phyloP scores from a whole-genome alignment of 2,797 vertebrate species.

The Lindbergichthys nudifrons region DNA sequence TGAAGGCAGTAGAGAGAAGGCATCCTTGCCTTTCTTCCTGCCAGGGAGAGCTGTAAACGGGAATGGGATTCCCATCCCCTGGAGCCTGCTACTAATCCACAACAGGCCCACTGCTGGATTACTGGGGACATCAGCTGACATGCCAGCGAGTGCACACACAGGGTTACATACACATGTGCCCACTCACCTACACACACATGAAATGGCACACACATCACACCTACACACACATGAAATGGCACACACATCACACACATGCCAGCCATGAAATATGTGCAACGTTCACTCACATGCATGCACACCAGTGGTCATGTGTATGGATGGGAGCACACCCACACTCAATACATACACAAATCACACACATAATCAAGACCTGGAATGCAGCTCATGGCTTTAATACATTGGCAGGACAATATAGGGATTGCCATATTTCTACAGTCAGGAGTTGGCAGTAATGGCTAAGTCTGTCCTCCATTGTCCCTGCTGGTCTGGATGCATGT shows the following conservation, averaged over 20 bases:
- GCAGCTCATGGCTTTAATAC: slow-evolving; percentile 69
- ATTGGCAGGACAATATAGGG: slow-evolving; percentile 79
- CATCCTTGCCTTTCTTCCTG: slow-evolving; percentile 80
- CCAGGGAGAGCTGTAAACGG: slow-evolving; percentile 86
- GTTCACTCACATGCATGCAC: slow-evolving; percentile 39
- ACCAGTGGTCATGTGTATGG: slow-evolving; percentile 35
- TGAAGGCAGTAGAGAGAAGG: slow-evolving; percentile 81
- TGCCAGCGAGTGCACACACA: slow-evolving; percentile 76
- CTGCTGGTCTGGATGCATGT: slow-evolving; percentile 53
- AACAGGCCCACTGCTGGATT: slow-evolving; percentile 86
- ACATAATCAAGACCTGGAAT: slow-evolving; percentile 68
- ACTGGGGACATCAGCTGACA: slow-evolving; percentile 86
- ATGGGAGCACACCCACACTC: slow-evolving; percentile 8
- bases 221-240: slow-evolving; percentile 15
- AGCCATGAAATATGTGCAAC: slow-evolving; percentile 45
- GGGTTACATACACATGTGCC: slow-evolving; percentile 30
- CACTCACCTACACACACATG: slow-evolving; percentile 39
- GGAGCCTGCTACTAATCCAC: slow-evolving; percentile 85
- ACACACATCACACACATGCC: slow-evolving; percentile 43
- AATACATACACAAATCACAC: slow-evolving; percentile 51
- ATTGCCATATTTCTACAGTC: slow-evolving; percentile 75
- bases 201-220: no score
- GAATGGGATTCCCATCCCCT: slow-evolving; percentile 86
- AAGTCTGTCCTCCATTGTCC: slow-evolving; percentile 70
- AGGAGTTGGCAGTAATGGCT: slow-evolving; percentile 74